Evolutionary conservation across 2,888 invertebrate species (phyloP), one percentile per base, ranked within the genome.

Genomic region (Ophioninae sp.): DNA sequence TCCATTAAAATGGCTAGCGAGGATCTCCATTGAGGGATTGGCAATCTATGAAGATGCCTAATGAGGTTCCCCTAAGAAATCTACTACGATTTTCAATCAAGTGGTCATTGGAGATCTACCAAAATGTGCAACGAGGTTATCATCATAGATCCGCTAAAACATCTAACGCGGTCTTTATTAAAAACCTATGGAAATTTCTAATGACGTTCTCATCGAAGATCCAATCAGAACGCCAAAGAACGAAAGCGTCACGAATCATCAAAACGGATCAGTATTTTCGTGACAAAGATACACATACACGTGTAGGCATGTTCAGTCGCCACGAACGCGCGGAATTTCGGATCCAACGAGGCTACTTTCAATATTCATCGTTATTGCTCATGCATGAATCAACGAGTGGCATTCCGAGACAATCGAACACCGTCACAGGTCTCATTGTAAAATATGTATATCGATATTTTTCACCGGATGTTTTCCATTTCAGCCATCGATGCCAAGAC

Each of bases 381-480:
- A 39, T 58, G 71, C 30, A 58, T 58, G 59, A 58, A 71, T 71
- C 20, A 58, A 71, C 23, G 20, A n/a, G 71, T 39, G n/a, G n/a
- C n/a, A 39, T n/a, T 30, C 9, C 58, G 17, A 58, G 20, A n/a
- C 63, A 51, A 71, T 61, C 37, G 71, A 78, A 68, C 51, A 44
- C 44, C 51, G 69, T 69, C 20, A 20, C 23, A 41, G 23, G 23
- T 41, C 67, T 23, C 59, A 44, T 68, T 61, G 58, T 13, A 68
- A 68, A 68, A 37, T 23, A 41, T 23, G 7, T 17, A 56, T 61
- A 61, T 76, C 44, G 59, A 71, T 68, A 59, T 59, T 59, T 61
- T 68, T 41, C 61, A 64, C 80, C 80, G 80, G 80, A 80, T 80
- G 75, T 64, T 75, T 75, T 75, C 69, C 75, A 69, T 69, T 80